These are phyloP conservation scores for Athrips mouffetella DNA, from an alignment of 2,888 invertebrate genomes.

Conservation along the genomic window DNA sequence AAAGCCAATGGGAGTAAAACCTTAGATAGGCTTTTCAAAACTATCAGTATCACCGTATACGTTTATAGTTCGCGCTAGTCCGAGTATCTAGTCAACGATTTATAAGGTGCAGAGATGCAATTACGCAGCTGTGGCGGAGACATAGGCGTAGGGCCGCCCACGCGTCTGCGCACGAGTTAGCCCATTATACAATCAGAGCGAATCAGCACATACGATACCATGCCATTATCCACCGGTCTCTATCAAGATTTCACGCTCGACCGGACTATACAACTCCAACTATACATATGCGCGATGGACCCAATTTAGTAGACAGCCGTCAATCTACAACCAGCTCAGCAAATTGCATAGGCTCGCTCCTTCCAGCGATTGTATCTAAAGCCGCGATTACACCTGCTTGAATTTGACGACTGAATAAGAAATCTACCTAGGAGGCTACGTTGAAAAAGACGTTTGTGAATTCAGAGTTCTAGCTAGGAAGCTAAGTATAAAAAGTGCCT, in stretches of 20 bases:
- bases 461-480: too few relatives aligned
- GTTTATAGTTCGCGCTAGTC: background rate
- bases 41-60: background rate
- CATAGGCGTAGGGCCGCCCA: slow-evolving; percentile 69
- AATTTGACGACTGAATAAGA: too few relatives aligned
- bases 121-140: slow-evolving; percentile 53
- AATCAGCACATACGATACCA: slow-evolving; percentile 60
- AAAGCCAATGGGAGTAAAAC: background rate
- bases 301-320: slow-evolving; percentile 16
- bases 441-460: too few relatives aligned
- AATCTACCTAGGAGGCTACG: too few relatives aligned
- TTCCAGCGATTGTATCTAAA: slow-evolving; percentile 12
- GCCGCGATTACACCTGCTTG: too few relatives aligned
- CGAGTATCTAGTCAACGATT: slow-evolving; percentile 27
- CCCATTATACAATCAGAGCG: slow-evolving; percentile 73
- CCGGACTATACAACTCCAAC: slow-evolving; percentile 22
- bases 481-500: too few relatives aligned
- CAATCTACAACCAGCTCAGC: slow-evolving; percentile 21
- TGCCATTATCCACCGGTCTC: slow-evolving; percentile 31
- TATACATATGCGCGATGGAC: slow-evolving; percentile 7
- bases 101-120: slow-evolving; percentile 43
- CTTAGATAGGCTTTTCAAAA: background rate
- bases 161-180: slow-evolving; percentile 62
- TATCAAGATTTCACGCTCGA: slow-evolving; percentile 23
- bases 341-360: slow-evolving; percentile 12